Conservation (phyloP, 2,113 vertebrate species). For the Hippoglossus stenolepis region DNA sequence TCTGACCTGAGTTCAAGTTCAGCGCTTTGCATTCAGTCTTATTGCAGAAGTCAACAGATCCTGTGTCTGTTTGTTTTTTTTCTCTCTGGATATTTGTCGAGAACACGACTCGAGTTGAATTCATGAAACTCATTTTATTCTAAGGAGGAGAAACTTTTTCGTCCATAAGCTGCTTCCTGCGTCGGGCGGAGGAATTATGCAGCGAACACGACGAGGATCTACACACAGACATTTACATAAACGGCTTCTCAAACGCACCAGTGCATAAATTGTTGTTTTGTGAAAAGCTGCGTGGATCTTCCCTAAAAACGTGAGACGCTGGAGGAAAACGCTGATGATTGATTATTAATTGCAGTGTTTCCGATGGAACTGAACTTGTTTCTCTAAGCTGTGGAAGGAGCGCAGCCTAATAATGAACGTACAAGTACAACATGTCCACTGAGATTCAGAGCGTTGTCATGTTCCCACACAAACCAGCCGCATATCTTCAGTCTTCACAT, state of each 20-base stretch:
- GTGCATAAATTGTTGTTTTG: background rate
- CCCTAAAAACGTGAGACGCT: background rate
- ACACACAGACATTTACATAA: background rate
- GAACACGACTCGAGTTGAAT: background rate
- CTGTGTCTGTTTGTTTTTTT: background rate
- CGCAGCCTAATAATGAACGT: too few species aligned
- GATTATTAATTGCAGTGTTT: background rate
- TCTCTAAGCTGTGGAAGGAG: too few species aligned
- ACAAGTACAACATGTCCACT: background rate
- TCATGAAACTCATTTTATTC: conserved; percentile 28
- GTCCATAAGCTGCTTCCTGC: conserved; percentile 9
- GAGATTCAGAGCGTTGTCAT: background rate
- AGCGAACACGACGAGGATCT: background rate
- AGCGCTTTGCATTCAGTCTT: background rate
- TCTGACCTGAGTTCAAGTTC: too few species aligned
- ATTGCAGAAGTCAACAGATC: too few species aligned
- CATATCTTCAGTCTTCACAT: conserved; percentile 18
- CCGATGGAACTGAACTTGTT: background rate
- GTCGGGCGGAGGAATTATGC: background rate
- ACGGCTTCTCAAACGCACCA: background rate
- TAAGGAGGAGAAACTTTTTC: background rate
- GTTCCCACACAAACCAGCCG: too few species aligned
- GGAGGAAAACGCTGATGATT: background rate
- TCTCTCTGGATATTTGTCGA: background rate
- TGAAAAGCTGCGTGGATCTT: background rate